These are phyloP conservation scores for Drosophila kambysellisi DNA, from an alignment of 2,888 invertebrate species.

Conservation along the genomic window DNA sequence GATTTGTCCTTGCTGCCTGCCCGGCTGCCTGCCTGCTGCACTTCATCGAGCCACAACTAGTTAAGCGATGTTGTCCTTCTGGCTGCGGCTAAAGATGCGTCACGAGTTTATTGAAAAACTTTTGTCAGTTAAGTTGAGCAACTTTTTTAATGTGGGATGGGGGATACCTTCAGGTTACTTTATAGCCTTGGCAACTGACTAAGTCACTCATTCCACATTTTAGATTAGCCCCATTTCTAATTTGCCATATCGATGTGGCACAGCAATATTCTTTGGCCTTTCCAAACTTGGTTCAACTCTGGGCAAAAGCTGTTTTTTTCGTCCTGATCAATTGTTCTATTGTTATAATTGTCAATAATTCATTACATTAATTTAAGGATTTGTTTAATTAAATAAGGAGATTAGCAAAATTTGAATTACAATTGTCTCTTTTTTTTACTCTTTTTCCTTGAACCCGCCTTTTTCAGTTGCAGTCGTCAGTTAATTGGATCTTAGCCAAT, in stretches of 20 bases:
- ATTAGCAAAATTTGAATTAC: background rate
- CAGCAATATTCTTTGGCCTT: background rate
- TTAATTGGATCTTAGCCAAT: no score
- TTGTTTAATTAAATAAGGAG: background rate
- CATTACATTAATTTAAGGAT: background rate
- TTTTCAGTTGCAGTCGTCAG: no score
- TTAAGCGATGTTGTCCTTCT: conserved; percentile 67
- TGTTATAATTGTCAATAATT: background rate
- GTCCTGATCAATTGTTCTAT: background rate
- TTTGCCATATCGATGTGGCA: no score
- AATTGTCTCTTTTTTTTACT: no score
- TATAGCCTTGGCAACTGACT: conserved; percentile 12
- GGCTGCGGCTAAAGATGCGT: conserved; percentile 23
- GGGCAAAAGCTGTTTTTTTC: background rate
- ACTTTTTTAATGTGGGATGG: conserved; percentile 16
- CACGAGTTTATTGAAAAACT: conserved; percentile 70
- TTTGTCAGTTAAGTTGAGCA: conserved; percentile 48
- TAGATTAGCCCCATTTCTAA: conserved; percentile 39
- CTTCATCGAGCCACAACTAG: conserved; percentile 66
- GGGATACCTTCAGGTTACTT: conserved; percentile 28
- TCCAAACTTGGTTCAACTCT: background rate
- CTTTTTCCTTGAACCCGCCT: no score
- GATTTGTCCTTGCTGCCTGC: conserved; percentile 16
- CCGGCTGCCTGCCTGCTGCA: conserved; percentile 33
- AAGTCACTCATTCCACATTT: background rate